Base-by-base conservation (phyloP, 2,888 invertebrate species). In the Nemoura dubitans region DNA sequence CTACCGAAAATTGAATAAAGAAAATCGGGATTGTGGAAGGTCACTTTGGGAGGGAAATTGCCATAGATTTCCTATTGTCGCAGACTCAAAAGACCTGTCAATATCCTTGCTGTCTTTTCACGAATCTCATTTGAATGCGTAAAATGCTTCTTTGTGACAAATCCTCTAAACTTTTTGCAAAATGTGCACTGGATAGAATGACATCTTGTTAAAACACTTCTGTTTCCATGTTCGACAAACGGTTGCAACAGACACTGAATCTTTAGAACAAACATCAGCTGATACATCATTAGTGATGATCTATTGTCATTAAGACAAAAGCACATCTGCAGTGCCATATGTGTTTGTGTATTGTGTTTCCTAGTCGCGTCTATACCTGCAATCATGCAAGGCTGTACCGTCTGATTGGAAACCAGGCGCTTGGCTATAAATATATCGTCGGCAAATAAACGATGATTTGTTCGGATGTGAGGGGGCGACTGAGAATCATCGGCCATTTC, bases 241-340 rank as follows among this genome's bases (percentile, higher is more conserved):
- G 6, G 21, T 59, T 59, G 59, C 59, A 59, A 59, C 59, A 59
- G 59, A 21, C 26, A 81, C n/a, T 29, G 59, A 28, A 78, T 78
- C 78, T 28, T 77, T 78, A 28, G 78, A 26, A 78, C 59, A 59
- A 59, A 59, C 59, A 59, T 59, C 59, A 59, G 59, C 27, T 78
- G 78, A 28, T 78, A 28, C 29, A 29, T 78, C 29, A 29, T 78
- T 78, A 78, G 78, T 78, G 78, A 78, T 29, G 78, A 78, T 78
- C 78, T 59, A 59, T 59, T 59, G 59, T 59, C 59, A 59, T 59
- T 59, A 59, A 59, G 59, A 59, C 59, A 59, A 59, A 59, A 59
- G 59, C 59, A 59, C 59, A 59, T 59, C 59, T 59, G 59, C 59
- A 59, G 59, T 59, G 59, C 59, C 59, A 59, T 59, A 59, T 59